Conservation (phyloP, 2,113 vertebrate species). For the Setophaga coronata region DNA sequence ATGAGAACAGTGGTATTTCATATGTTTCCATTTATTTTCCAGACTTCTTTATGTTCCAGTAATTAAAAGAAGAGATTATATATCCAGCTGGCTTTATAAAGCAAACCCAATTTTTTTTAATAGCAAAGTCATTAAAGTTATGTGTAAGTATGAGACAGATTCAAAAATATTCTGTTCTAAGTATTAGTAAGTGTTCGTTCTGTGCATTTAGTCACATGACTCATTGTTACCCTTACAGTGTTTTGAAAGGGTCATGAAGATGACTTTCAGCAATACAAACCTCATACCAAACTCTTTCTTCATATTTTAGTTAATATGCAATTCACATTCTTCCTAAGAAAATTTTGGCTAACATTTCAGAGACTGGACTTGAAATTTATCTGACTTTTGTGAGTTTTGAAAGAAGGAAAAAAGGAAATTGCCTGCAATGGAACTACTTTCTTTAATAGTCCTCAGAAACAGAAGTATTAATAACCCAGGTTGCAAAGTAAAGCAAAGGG, state of each 20-base stretch:
- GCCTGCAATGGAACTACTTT: not conserved
- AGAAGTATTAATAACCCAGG: not conserved
- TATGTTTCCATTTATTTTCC: not conserved
- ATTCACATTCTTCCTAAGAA: not conserved
- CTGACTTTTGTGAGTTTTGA: not conserved
- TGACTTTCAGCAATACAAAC: not conserved
- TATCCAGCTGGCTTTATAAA: not conserved
- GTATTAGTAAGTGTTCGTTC: not conserved
- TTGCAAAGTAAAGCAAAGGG: not conserved
- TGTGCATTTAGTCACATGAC: not conserved
- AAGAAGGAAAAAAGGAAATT: not conserved
- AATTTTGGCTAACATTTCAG: not conserved
- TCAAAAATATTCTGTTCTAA: not conserved
- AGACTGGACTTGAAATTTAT: not conserved
- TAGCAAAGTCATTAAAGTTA: not conserved
- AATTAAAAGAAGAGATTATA: not conserved
- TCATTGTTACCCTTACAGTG: not conserved
- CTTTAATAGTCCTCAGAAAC: not conserved
- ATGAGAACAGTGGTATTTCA: not conserved
- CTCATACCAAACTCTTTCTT: not conserved
- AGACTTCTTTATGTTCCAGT: not conserved
- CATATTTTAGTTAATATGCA: not conserved
- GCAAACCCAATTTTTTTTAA: not conserved
- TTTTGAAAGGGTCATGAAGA: not conserved
- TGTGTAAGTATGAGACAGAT: not conserved